Evolutionary conservation across 2,113 vertebrate species (phyloP).

Genomic region (Cavia aperea): DNA sequence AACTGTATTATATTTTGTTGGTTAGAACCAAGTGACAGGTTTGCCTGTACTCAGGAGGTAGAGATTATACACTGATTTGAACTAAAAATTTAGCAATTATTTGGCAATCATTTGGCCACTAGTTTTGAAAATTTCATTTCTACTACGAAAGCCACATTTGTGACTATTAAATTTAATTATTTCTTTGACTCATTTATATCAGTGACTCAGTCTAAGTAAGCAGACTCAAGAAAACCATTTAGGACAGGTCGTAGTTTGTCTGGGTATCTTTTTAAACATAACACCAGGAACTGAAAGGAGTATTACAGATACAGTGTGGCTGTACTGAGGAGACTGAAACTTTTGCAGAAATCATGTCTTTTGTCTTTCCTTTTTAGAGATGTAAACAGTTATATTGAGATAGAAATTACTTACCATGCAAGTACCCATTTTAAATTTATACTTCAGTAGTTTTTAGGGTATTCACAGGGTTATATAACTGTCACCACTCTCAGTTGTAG

Average conservation of each 20-base stretch:
- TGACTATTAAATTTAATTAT: background rate
- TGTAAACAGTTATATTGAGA: background rate
- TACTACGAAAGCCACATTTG: background rate
- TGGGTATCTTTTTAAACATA: background rate
- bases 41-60: background rate
- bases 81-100: background rate
- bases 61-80: background rate
- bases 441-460: background rate
- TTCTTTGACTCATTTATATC: background rate
- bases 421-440: background rate
- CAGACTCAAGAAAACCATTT: background rate
- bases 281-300: background rate
- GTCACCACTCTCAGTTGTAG: background rate
- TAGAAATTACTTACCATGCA: background rate
- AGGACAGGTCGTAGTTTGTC: background rate
- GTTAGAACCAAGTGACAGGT: background rate
- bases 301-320: background rate
- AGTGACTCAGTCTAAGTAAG: background rate
- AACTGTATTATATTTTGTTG: background rate
- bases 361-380: background rate
- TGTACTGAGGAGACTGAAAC: background rate
- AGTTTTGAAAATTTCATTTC: constrained; percentile 7
- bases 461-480: background rate
- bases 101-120: background rate
- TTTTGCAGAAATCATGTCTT: background rate